Percentiles rank a stretch among this genome's conserved stretches.
Evolutionary conservation across 2,797 vertebrate species (phyloP).

Genomic region (Catamblyrhynchus diadema): DNA sequence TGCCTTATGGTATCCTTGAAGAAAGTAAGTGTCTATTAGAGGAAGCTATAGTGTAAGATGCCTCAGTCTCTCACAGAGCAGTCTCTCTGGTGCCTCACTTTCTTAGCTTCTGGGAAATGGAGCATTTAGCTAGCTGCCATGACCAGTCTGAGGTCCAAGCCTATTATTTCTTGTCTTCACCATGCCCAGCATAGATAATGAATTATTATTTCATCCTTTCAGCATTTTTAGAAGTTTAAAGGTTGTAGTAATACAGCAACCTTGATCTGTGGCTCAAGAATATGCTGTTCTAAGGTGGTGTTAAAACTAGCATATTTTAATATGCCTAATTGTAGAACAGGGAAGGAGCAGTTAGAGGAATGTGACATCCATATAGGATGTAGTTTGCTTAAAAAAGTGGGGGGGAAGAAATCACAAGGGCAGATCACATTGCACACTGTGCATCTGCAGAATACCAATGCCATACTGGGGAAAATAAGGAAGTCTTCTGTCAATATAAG

Average conservation of each 20-base stretch:
- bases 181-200: fast-evolving
- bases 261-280: not conserved
- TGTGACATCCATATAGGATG: slow-evolving; percentile 3
- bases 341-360: slow-evolving; percentile 2
- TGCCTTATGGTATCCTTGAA: not conserved
- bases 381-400: not conserved
- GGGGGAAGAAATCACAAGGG: not conserved
- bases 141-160: not conserved
- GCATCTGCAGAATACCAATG: slow-evolving; percentile 28
- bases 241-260: not conserved
- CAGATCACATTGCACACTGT: not conserved
- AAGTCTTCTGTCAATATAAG: not conserved
- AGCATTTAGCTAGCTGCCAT: not conserved
- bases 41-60: not conserved
- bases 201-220: not conserved
- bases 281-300: not conserved
- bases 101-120: not conserved
- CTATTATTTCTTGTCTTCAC: not conserved
- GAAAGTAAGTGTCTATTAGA: not conserved
- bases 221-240: not conserved
- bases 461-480: not conserved
- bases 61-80: not conserved
- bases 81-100: not conserved
- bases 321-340: not conserved
- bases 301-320: not conserved